These are phyloP conservation scores for Axinella damicornis DNA, from an alignment of 37 sponge, comb jelly and placozoan genomes.

Conservation along the genomic window DNA sequence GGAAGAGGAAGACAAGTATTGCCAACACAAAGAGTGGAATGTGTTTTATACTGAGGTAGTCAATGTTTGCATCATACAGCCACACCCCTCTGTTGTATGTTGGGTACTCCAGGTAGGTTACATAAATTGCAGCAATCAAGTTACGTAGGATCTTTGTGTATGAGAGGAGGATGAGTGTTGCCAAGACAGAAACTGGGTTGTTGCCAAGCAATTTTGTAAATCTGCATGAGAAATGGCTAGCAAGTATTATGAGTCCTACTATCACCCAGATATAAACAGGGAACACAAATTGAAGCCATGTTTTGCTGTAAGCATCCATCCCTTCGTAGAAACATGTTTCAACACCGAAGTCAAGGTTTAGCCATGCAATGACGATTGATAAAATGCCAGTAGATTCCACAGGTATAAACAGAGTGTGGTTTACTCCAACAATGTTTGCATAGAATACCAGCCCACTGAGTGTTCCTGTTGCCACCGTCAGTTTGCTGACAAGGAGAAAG, in stretches of 20 bases:
- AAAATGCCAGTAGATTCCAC: neutral
- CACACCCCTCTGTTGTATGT: neutral
- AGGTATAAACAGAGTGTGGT: neutral
- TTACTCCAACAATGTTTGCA: neutral
- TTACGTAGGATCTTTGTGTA: conserved; percentile 5
- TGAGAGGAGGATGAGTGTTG: conserved; percentile 3
- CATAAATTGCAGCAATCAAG: neutral
- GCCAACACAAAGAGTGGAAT: conserved; percentile 3
- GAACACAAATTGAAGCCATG: conserved; percentile 14
- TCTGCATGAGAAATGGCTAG: neutral
- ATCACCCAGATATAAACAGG: neutral
- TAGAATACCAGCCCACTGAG: neutral
- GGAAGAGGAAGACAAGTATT: neutral
- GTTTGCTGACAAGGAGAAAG: neutral
- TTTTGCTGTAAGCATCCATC: neutral
- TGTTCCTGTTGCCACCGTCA: neutral
- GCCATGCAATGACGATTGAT: neutral
- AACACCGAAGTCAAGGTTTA: conserved; percentile 14
- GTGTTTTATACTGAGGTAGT: neutral
- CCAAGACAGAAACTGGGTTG: conserved; percentile 9
- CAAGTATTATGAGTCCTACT: neutral
- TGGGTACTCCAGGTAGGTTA: neutral
- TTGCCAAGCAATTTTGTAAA: neutral
- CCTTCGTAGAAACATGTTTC: conserved; percentile 14
- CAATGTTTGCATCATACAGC: neutral